These are phyloP conservation scores for Heteromormyrus szaboi DNA, from an alignment of 2,797 vertebrate genomes.

Conservation along the genomic window DNA sequence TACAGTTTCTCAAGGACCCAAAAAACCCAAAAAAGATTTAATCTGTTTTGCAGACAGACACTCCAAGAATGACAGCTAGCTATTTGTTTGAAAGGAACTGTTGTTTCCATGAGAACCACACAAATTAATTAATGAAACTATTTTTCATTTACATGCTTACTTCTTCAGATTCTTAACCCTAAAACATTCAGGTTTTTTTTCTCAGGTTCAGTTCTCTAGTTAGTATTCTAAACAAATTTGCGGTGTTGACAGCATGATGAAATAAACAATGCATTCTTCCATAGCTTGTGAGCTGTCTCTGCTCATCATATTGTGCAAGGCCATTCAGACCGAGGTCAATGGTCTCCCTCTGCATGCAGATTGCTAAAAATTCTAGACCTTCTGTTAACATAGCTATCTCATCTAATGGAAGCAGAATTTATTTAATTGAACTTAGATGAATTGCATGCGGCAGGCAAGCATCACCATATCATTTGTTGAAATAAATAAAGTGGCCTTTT, in stretches of 20 bases:
- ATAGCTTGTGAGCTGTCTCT: neutral
- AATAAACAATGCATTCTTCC: slow-evolving; percentile 11
- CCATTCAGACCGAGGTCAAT: neutral
- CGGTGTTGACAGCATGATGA: neutral
- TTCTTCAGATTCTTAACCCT: slow-evolving; percentile 2
- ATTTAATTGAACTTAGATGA: neutral
- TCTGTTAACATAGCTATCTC: neutral
- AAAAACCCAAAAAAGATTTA: neutral
- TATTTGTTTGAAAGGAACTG: neutral
- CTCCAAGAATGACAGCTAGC: neutral
- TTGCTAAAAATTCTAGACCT: neutral
- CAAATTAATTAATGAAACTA: neutral
- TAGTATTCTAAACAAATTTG: neutral
- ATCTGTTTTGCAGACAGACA: neutral
- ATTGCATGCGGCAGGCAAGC: neutral
- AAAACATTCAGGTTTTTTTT: neutral
- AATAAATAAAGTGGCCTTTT: neutral
- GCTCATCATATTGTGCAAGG: slow-evolving; percentile 13
- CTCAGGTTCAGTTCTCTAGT: neutral
- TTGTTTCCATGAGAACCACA: neutral
- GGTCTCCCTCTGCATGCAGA: neutral
- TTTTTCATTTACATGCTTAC: neutral
- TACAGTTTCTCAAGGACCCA: neutral
- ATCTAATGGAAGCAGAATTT: neutral
- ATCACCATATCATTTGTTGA: neutral